Evolutionary conservation across 2,113 vertebrate species (phyloP), one percentile per base, ranked within the genome.

Genomic region (Morone saxatilis): DNA sequence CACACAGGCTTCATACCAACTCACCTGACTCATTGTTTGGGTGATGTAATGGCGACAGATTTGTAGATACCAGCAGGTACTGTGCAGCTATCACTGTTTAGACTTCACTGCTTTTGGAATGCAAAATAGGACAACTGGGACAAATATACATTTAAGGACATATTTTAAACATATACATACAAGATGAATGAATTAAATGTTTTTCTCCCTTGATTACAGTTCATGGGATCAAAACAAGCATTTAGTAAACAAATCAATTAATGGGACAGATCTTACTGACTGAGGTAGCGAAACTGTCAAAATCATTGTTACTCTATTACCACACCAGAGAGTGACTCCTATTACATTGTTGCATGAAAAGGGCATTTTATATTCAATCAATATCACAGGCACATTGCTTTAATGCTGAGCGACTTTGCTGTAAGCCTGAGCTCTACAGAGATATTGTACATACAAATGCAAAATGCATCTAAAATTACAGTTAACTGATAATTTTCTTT

Each of bases 351-450:
- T 47, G 40, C 54, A 79, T 69, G 5, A 9, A 63, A 20, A 56
- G 8, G 67, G 12, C 19, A 36, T 68, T 69, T 75, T 40, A n/a
- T 63, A 80, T 38, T 53, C 50, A 56, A 16, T 81, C 78, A 78
- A n/a, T 81, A 67, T 71, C 10, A 43, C 13, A 61, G n/a, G 14
- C 62, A 9, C 19, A 40, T 14, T 51, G 16, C 45, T 73, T 13
- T n/a, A 45, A 71, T 38, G 51, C 43, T 36, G 43, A 57, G 31
- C n/a, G 61, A 11, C 5, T 38, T 5, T 22, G 43, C 17, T 63
- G 41, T 54, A 57, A 41, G 36, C 22, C 19, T 54, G 62, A 43
- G n/a, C 60, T 53, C 13, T 16, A 41, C 4, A 62, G 25, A 38
- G 3, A 38, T 25, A 20, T 13, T 47, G 45, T 4, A 60, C 5